These are phyloP conservation scores for Adelphocoris suturalis DNA, from an alignment of 2,888 invertebrate species.

Conservation along the genomic window DNA sequence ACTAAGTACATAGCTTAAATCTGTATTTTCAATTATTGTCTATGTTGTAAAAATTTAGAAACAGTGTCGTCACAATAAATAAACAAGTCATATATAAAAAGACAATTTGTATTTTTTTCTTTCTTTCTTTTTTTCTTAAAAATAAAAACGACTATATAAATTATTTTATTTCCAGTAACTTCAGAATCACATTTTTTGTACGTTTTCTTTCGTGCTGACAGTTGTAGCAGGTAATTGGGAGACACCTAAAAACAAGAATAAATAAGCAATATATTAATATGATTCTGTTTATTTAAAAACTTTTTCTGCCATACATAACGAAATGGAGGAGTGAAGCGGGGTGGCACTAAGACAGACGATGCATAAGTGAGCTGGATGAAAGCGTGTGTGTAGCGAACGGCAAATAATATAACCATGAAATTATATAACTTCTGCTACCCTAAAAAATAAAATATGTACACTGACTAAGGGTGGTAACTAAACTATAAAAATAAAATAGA, in stretches of 20 bases:
- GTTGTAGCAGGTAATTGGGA: constrained; percentile 61
- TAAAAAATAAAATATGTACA: constrained; percentile 29
- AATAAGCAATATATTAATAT: constrained; percentile 22
- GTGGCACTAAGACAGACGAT: not conserved
- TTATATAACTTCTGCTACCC: not conserved
- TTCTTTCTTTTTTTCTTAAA: constrained; percentile 58
- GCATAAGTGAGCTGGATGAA: not conserved
- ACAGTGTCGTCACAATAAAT: constrained; percentile 32
- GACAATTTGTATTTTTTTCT: constrained; percentile 57
- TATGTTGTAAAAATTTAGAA: not conserved
- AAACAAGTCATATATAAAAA: constrained; percentile 53
- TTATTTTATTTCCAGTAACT: constrained; percentile 66
- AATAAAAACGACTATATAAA: constrained; percentile 69
- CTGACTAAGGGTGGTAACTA: constrained; percentile 42
- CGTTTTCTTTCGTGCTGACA: constrained; percentile 68
- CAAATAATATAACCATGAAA: not conserved
- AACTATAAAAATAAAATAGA: constrained; percentile 23
- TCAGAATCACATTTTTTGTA: constrained; percentile 71
- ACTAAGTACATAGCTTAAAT: too few relatives aligned
- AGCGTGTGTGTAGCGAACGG: constrained; percentile 31
- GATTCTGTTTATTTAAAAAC: constrained; percentile 2
- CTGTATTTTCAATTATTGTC: too few relatives aligned
- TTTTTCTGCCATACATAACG: not conserved
- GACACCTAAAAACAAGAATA: constrained; percentile 68
- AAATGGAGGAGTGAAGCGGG: constrained; percentile 14